A percentile compares a stretch with the other conserved stretches of the same genome.
These are phyloP conservation scores for Papilio gigon DNA, from an alignment of 2,888 invertebrate species.

Conservation along the genomic window DNA sequence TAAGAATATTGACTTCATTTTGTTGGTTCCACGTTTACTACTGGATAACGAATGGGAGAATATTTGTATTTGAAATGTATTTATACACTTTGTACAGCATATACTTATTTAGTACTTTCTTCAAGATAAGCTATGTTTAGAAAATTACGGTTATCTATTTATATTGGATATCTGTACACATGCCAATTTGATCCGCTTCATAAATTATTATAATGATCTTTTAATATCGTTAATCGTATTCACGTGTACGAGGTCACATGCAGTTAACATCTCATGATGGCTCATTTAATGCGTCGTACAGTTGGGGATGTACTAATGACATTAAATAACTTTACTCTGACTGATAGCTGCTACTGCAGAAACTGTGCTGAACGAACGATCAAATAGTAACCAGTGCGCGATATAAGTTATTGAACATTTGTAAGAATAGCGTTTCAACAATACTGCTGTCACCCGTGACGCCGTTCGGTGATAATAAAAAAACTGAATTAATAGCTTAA, in stretches of 20 bases:
- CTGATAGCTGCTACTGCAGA: not conserved
- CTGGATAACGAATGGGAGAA: conserved; percentile 8
- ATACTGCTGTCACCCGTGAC: too few relatives aligned
- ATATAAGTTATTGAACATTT: not conserved
- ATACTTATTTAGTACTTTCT: not conserved
- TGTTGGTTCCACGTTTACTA: not conserved
- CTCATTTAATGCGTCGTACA: not conserved
- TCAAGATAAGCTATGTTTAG: not conserved
- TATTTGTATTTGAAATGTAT: not conserved
- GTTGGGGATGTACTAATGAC: conserved; percentile 8
- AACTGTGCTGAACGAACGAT: not conserved
- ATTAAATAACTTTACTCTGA: not conserved
- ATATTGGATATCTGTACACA: not conserved
- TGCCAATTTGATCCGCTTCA: conserved; percentile 5
- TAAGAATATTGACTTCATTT: not conserved
- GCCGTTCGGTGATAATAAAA: too few relatives aligned
- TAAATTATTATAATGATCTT: conserved; percentile 3
- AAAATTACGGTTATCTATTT: conserved; percentile 5
- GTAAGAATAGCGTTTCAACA: not conserved
- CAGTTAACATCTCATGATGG: not conserved
- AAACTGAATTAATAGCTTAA: too few relatives aligned
- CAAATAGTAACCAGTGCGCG: not conserved
- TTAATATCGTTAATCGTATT: not conserved
- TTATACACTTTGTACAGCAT: conserved; percentile 4
- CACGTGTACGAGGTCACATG: not conserved